Evolutionary conservation across 2,113 vertebrate species (phyloP).

Genomic region (Phyllostomus discolor): DNA sequence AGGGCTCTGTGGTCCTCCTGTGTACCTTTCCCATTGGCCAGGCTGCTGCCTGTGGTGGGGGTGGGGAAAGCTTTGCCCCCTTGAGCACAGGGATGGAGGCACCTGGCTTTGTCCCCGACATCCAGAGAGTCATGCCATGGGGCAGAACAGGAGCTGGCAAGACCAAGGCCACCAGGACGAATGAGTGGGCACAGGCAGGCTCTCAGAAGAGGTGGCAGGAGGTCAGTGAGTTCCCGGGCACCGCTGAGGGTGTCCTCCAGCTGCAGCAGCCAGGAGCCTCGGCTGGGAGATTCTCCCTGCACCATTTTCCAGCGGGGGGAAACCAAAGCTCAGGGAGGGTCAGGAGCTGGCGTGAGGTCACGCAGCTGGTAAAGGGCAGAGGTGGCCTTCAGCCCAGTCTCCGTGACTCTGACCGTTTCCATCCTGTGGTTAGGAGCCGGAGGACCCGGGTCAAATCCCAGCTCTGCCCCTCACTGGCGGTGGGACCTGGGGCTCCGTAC

Average conservation of each 20-base stretch:
- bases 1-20: background rate
- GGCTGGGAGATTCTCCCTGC: background rate
- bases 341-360: background rate
- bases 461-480: background rate
- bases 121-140: background rate
- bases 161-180: background rate
- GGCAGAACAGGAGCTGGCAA: background rate
- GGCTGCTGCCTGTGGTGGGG: background rate
- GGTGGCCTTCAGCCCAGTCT: no score
- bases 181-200: background rate
- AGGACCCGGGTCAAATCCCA: background rate
- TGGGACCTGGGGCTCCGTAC: background rate
- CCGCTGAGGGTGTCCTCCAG: background rate
- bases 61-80: background rate
- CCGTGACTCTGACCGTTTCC: background rate
- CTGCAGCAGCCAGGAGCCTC: background rate
- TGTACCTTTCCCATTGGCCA: background rate
- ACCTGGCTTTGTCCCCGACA: background rate
- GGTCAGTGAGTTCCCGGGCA: background rate
- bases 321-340: background rate
- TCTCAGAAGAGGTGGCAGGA: background rate
- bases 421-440: accelerated
- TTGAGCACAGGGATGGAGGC: background rate
- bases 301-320: background rate
- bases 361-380: background rate